Percentiles rank a stretch among this genome's conserved stretches.
phyloP scores from a whole-genome alignment of 2,113 vertebrate genomes.

The Brevimyrus niger region DNA sequence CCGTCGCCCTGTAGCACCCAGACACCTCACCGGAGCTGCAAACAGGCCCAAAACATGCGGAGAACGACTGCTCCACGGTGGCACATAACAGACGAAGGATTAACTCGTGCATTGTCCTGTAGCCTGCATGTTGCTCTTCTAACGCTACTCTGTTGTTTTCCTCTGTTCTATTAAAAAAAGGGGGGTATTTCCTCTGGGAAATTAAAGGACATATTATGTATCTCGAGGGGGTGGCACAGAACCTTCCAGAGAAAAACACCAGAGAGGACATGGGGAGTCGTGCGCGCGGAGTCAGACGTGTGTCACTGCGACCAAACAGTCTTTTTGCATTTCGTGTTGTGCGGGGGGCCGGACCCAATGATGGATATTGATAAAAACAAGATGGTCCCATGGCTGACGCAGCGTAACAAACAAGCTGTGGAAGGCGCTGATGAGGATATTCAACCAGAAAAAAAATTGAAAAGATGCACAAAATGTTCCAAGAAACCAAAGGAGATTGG shows the following conservation, averaged over 20 bases:
- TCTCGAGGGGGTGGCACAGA: slow-evolving; percentile 57
- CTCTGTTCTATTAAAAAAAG: slow-evolving; percentile 34
- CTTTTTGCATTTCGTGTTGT: not conserved
- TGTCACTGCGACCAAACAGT: not conserved
- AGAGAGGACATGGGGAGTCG: slow-evolving; percentile 23
- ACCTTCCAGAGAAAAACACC: slow-evolving; percentile 50
- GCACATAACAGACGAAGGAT: slow-evolving; percentile 12
- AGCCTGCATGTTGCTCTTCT: slow-evolving; percentile 18
- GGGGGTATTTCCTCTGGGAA: slow-evolving; percentile 60
- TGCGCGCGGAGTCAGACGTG: not conserved
- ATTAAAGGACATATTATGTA: slow-evolving; percentile 67
- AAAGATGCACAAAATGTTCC: not conserved
- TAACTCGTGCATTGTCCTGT: not conserved
- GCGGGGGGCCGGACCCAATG: not conserved
- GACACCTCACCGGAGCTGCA: not conserved
- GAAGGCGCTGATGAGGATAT: not conserved
- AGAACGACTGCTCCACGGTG: not conserved
- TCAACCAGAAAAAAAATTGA: not conserved
- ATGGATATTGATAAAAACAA: slow-evolving; percentile 7
- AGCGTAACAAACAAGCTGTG: not conserved
- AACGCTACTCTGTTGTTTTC: slow-evolving; percentile 16
- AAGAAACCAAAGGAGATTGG: not conserved
- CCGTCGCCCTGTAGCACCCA: not conserved
- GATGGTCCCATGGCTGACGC: not conserved
- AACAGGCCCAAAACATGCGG: slow-evolving; percentile 21